phyloP scores from a whole-genome alignment of 35 echinoderm and acorn worm species.

The Lytechinus pictus region DNA sequence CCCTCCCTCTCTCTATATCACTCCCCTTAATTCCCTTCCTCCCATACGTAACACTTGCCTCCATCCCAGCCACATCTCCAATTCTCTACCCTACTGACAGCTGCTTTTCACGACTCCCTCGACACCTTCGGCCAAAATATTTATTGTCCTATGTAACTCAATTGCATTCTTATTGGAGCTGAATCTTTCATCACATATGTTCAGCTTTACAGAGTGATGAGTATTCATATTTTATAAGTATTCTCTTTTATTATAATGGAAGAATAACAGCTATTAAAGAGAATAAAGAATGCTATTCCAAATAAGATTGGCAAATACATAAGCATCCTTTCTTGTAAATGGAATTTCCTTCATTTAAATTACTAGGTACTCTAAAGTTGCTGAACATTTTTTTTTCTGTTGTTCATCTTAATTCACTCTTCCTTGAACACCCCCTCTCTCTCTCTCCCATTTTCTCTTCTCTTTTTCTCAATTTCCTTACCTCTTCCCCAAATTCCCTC shows the following conservation, averaged over 20 bases:
- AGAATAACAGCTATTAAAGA: no score
- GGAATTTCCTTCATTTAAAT: no score
- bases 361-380: no score
- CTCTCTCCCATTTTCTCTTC: not conserved
- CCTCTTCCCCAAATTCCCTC: not conserved
- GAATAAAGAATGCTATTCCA: no score
- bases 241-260: no score
- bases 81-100: not conserved
- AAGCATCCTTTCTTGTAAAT: no score
- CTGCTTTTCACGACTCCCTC: not conserved
- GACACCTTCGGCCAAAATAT: not conserved
- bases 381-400: no score
- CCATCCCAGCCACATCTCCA: not conserved
- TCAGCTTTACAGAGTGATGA: not conserved
- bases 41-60: not conserved
- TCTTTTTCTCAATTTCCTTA: not conserved
- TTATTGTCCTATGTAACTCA: not conserved
- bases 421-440: not conserved
- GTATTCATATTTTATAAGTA: not conserved
- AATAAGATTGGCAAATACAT: no score
- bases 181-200: not conserved
- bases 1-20: not conserved
- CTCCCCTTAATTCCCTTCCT: not conserved
- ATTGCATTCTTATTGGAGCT: slow-evolving; percentile 2
- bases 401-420: not conserved